These are phyloP conservation scores for Drosophila orosa DNA, from an alignment of 1,140 invertebrate species.

Conservation along the genomic window DNA sequence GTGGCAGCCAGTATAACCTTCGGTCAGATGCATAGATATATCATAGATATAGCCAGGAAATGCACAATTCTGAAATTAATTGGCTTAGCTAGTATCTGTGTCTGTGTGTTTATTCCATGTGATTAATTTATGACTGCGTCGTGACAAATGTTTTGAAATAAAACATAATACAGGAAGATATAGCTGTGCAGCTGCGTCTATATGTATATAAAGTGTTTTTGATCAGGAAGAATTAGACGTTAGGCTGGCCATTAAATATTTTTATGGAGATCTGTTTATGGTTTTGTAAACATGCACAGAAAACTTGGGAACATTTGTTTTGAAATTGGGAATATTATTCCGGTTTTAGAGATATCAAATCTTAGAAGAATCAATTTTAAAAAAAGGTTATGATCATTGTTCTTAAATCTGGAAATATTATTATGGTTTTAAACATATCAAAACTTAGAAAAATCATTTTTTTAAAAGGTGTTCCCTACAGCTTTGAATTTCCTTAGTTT, in stretches of 20 bases:
- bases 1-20: conserved; percentile 32
- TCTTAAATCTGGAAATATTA: background rate
- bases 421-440: background rate
- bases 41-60: conserved; percentile 37
- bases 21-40: conserved; percentile 6
- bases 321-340: background rate
- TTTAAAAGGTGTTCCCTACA: background rate
- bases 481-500: background rate
- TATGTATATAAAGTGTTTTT: background rate
- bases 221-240: conserved; percentile 21
- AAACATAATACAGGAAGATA: conserved; percentile 39
- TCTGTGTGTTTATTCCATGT: conserved; percentile 37
- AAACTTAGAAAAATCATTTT: accelerated
- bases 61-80: conserved; percentile 47
- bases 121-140: conserved; percentile 42
- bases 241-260: conserved; percentile 3
- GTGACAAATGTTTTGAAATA: conserved; percentile 41
- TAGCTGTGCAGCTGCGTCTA: background rate
- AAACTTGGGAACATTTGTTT: background rate
- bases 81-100: conserved; percentile 9
- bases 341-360: background rate
- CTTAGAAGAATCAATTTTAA: accelerated
- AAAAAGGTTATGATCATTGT: too few species aligned
- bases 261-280: conserved; percentile 15
- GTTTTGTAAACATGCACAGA: conserved; percentile 7